A percentile compares a stretch with the other conserved stretches of the same genome.
These are phyloP conservation scores for Toxotes jaculatrix DNA, from an alignment of 2,113 vertebrate genomes.

Conservation along the genomic window DNA sequence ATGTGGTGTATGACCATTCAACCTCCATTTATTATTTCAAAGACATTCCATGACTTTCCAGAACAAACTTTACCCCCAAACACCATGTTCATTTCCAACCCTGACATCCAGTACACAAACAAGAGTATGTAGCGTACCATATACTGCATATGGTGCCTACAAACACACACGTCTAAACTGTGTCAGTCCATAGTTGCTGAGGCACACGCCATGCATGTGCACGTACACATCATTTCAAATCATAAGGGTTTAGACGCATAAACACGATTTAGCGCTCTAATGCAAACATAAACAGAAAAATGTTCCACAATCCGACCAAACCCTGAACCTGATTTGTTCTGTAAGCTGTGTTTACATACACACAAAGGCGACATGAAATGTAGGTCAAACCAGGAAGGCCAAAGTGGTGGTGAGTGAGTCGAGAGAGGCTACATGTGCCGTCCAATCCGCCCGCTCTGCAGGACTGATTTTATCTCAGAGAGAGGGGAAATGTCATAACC, in stretches of 20 bases:
- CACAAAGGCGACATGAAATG: slow-evolving; percentile 46
- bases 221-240: slow-evolving; percentile 14
- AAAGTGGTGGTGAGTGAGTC: slow-evolving; percentile 21
- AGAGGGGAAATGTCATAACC: slow-evolving; percentile 15
- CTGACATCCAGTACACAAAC: background rate
- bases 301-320: slow-evolving; percentile 41
- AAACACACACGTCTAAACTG: background rate
- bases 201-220: background rate
- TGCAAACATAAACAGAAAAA: slow-evolving; percentile 34
- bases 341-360: slow-evolving; percentile 49
- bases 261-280: slow-evolving; percentile 35
- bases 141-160: background rate
- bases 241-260: background rate
- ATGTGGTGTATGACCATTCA: background rate
- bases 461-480: slow-evolving; percentile 41
- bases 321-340: slow-evolving; percentile 29
- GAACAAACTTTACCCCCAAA: background rate
- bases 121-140: background rate
- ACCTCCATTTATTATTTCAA: slow-evolving; percentile 10
- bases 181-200: background rate
- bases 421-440: slow-evolving; percentile 1
- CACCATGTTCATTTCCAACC: background rate
- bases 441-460: slow-evolving; percentile 5
- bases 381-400: slow-evolving; percentile 60
- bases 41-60: slow-evolving; percentile 4